These are phyloP conservation scores for Pseudolycoriella hygida DNA, from an alignment of 2,888 invertebrate species.

Conservation along the genomic window DNA sequence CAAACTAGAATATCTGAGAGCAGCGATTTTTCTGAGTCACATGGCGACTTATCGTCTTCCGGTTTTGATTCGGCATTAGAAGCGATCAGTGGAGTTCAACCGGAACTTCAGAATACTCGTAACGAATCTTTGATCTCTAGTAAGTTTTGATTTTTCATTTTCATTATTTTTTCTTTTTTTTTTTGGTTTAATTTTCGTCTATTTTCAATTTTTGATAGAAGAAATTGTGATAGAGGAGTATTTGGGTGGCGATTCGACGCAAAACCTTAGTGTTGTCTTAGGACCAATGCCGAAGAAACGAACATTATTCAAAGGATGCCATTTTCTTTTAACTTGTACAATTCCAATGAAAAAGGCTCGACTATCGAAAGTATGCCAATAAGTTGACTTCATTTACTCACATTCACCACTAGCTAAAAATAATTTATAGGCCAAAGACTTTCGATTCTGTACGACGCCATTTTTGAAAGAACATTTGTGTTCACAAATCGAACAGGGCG, in stretches of 20 bases:
- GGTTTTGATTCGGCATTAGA: conserved; percentile 23
- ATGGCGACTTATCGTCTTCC: conserved; percentile 17
- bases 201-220: conserved; percentile 7
- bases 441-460: conserved; percentile 28
- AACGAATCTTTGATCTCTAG: conserved; percentile 34
- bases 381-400: too few species aligned
- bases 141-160: conserved; percentile 16
- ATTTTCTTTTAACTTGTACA: conserved; percentile 40
- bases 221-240: conserved; percentile 14
- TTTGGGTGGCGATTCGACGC: conserved; percentile 10
- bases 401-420: background rate
- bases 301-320: conserved; percentile 34
- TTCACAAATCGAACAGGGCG: conserved; percentile 41
- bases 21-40: conserved; percentile 13
- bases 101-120: conserved; percentile 34
- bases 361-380: conserved; percentile 9
- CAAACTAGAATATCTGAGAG: conserved; percentile 7
- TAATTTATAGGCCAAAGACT: conserved; percentile 13
- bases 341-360: conserved; percentile 18
- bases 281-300: conserved; percentile 35
- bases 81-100: conserved; percentile 32
- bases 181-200: background rate
- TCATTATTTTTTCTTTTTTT: conserved; percentile 1
- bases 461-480: conserved; percentile 38
- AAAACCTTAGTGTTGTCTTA: conserved; percentile 20